Conservation (phyloP, 2,888 invertebrate species). For the Arctia plantaginis region DNA sequence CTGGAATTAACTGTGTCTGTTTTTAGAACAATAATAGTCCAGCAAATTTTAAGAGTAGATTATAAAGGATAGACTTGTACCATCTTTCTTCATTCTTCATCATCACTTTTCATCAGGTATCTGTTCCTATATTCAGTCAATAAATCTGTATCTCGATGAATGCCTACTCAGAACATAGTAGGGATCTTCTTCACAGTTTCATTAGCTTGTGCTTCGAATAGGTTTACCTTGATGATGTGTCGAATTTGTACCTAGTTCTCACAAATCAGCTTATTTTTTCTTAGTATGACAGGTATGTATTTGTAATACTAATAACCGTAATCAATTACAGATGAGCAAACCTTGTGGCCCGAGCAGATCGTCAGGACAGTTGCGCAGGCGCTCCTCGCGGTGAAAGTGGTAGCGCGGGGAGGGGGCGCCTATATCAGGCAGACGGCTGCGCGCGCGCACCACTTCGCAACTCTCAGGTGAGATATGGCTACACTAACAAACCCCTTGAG, state of each 20-base stretch:
- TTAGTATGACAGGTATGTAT: not conserved
- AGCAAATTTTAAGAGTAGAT: no score
- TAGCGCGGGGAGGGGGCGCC: constrained; percentile 61
- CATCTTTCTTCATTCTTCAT: not conserved
- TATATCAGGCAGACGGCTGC: constrained; percentile 70
- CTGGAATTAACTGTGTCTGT: no score
- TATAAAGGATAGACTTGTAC: no score
- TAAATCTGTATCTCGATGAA: not conserved
- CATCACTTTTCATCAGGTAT: not conserved
- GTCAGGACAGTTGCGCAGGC: constrained; percentile 74
- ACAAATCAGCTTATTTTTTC: not conserved
- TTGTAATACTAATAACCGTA: constrained; percentile 19
- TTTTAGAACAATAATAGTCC: no score
- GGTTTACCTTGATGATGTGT: not conserved
- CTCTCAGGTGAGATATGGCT: constrained; percentile 73
- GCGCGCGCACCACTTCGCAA: constrained; percentile 80
- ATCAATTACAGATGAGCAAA: constrained; percentile 49
- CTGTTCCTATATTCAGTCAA: not conserved
- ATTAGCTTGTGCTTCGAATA: not conserved
- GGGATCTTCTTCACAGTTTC: not conserved
- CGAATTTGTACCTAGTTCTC: not conserved
- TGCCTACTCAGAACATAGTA: not conserved
- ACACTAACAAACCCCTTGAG: constrained; percentile 41
- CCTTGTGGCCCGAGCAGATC: constrained; percentile 62
- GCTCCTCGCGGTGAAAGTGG: constrained; percentile 74